Evolutionary conservation across 2,797 vertebrate species (phyloP).

Genomic region (Podarcis siculus): DNA sequence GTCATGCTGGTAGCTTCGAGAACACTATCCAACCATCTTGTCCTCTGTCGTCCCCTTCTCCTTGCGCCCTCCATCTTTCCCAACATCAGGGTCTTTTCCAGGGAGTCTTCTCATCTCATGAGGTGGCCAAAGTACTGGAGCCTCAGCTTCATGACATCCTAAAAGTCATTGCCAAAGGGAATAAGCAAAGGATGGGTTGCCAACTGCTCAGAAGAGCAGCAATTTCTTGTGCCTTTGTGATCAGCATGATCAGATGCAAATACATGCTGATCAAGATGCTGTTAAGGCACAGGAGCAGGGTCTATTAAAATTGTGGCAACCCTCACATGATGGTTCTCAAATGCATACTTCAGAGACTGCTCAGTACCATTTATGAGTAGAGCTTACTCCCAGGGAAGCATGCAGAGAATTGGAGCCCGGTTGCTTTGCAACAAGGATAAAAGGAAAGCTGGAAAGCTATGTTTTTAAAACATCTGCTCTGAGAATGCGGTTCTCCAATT

Average conservation of each 20-base stretch:
- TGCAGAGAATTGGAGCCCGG: neutral
- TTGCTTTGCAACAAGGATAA: neutral
- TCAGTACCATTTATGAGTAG: neutral
- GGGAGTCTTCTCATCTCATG: too few relatives aligned
- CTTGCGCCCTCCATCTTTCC: too few relatives aligned
- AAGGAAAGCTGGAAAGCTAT: too few relatives aligned
- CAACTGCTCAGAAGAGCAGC: neutral
- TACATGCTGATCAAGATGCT: neutral
- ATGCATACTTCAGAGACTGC: neutral
- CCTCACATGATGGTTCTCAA: neutral
- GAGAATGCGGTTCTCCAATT: neutral
- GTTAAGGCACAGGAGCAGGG: neutral
- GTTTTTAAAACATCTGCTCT: neutral
- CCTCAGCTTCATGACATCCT: neutral
- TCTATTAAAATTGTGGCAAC: neutral
- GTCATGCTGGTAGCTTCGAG: too few relatives aligned
- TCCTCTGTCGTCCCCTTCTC: too few relatives aligned
- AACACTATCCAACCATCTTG: too few relatives aligned
- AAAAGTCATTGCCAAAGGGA: neutral
- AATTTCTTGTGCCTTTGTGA: neutral
- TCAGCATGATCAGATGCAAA: neutral
- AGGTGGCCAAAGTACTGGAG: too few relatives aligned
- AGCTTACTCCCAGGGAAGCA: neutral
- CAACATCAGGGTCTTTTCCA: too few relatives aligned
- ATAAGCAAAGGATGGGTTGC: neutral